Conservation (phyloP, 2,113 vertebrate species). For the Neogobius melanostomus region DNA sequence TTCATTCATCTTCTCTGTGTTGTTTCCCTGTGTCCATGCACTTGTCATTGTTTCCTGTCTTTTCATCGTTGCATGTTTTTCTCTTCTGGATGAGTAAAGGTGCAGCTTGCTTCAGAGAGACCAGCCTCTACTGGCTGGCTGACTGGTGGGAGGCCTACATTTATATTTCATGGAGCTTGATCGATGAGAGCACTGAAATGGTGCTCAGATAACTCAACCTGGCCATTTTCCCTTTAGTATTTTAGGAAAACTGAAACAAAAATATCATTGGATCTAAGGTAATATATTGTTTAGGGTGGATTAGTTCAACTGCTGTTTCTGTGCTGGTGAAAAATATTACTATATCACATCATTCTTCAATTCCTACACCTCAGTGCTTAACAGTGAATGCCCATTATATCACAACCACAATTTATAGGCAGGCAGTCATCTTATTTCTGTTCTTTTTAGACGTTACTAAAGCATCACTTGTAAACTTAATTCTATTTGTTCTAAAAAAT, state of each 20-base stretch:
- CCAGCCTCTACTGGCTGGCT: conserved; percentile 43
- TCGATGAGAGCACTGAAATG: conserved; percentile 69
- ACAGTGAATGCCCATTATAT: too few relatives aligned
- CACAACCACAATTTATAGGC: too few relatives aligned
- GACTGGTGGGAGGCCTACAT: conserved; percentile 56
- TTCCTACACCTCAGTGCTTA: not conserved
- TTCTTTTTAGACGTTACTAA: too few relatives aligned
- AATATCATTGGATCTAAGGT: not conserved
- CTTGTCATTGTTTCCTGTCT: conserved; percentile 24
- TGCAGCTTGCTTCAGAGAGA: conserved; percentile 41
- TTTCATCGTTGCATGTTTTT: conserved; percentile 7
- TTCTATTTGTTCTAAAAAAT: too few relatives aligned
- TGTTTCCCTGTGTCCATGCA: conserved; percentile 20
- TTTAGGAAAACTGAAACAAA: conserved; percentile 27
- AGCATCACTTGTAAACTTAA: too few relatives aligned
- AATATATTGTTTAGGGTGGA: not conserved
- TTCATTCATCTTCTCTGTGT: not conserved
- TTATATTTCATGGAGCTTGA: conserved; percentile 70
- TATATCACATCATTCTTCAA: not conserved
- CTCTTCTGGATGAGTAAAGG: conserved; percentile 28
- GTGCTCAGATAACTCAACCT: conserved; percentile 50
- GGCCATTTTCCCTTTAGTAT: conserved; percentile 18
- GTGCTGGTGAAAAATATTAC: not conserved
- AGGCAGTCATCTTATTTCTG: too few relatives aligned
- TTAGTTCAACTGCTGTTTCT: not conserved